These are phyloP conservation scores for Cacatua alba DNA, from an alignment of 2,113 vertebrate species.

Conservation along the genomic window DNA sequence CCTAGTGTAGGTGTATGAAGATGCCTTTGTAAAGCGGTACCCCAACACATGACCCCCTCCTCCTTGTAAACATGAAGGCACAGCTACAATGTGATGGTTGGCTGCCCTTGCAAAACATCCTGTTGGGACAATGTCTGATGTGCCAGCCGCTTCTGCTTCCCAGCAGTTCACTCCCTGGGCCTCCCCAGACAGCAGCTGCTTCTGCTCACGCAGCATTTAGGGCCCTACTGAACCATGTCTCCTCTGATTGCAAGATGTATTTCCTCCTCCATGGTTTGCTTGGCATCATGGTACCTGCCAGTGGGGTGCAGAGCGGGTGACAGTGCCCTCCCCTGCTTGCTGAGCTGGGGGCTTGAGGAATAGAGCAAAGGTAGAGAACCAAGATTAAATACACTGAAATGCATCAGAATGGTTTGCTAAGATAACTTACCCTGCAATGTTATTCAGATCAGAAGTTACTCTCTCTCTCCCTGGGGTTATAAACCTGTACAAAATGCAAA, in stretches of 20 bases:
- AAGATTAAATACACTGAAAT: neutral
- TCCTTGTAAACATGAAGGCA: neutral
- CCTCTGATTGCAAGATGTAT: neutral
- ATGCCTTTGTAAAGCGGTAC: neutral
- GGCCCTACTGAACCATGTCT: neutral
- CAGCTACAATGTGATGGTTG: neutral
- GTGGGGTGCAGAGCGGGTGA: neutral
- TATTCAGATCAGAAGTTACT: neutral
- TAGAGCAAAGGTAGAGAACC: neutral
- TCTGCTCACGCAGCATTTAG: neutral
- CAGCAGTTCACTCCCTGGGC: neutral
- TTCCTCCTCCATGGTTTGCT: neutral
- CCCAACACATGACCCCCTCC: neutral
- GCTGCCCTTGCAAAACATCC: neutral
- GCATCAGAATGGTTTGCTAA: neutral
- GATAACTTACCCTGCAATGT: neutral
- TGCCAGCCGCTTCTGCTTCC: neutral
- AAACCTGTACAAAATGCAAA: neutral
- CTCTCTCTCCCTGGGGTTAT: neutral
- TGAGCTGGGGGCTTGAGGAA: neutral
- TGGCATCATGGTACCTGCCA: neutral
- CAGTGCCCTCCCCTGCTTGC: neutral
- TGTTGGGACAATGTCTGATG: neutral
- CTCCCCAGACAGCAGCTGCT: neutral
- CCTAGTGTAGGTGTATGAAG: fast-evolving